Evolutionary conservation across 2,113 vertebrate species (phyloP), one percentile per base, ranked within the genome.

Genomic region (Pelodiscus sinensis): DNA sequence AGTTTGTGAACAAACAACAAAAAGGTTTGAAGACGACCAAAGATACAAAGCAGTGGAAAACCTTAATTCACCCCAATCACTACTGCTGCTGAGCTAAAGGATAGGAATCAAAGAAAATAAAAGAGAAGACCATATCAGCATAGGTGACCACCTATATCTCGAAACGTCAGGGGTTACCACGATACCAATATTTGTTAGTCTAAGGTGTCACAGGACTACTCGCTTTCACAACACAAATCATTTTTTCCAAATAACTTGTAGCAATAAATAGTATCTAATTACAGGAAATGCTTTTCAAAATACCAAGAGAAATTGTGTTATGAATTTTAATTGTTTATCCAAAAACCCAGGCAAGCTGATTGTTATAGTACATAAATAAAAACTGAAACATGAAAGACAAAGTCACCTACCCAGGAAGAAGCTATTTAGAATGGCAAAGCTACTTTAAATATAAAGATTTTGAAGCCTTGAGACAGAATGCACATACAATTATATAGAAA

Each of bases 371-470:
- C n/a, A 13, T 75, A 44, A 44, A 31, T 14, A 29, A n/a, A 68
- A 71, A 71, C 4, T 68, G 31, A 71, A 35, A 71, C n/a, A 35
- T 35, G 31, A 71, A 71, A 71, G 18, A 71, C 31, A 35, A 71
- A 56, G 84, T 0, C 4, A 75, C 51, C 13, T 57, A 38, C 29
- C 57, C 1, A 2, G 5, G 13, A 51, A 86, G 8, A 4, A 68
- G 31, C 18, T 5, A 73, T 10, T 44, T 3, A 5, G 81, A 50
- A 15, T 35, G 18, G 8, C 12, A 29, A 38, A 12, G 55, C 56
- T 82, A 86, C 79, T 89, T 14, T 6, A 35, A 25, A 14, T 2
- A 8, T 0, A 8, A 2, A 1, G 16, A 0, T 29, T 89, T 57
- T 3, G 38, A 51, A 62, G 16, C 3, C 6, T 3, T 1, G 25